Evolutionary conservation across 2,113 vertebrate genomes (phyloP).

Genomic region (Athene cunicularia): DNA sequence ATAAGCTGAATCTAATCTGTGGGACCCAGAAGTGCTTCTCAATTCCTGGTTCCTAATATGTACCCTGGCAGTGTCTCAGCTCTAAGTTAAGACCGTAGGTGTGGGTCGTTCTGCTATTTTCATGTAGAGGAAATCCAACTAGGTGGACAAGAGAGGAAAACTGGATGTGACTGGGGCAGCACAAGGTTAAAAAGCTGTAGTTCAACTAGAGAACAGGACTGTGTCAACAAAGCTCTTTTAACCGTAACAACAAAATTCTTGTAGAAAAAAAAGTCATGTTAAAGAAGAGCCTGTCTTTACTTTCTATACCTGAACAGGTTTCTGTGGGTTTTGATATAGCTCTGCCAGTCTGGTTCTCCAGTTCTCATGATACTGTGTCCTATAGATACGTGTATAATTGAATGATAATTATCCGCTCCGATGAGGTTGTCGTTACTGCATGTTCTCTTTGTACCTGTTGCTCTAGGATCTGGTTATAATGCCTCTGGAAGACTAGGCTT

Average conservation of each 20-base stretch:
- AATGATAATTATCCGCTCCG: background rate
- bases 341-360: background rate
- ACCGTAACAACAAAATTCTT: background rate
- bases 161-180: accelerated
- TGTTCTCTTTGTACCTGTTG: background rate
- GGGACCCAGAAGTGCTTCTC: background rate
- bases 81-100: background rate
- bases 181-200: accelerated
- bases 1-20: background rate
- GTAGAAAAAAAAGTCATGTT: background rate
- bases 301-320: background rate
- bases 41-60: accelerated
- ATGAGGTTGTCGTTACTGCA: accelerated
- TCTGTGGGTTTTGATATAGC: background rate
- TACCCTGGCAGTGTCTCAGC: background rate
- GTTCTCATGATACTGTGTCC: background rate
- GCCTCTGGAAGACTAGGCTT: background rate
- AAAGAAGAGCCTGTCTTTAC: accelerated
- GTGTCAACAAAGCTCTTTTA: background rate
- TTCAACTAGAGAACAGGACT: background rate
- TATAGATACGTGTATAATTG: accelerated
- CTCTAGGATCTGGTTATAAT: background rate
- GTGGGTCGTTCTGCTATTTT: background rate
- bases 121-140: background rate
- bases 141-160: background rate